Percentiles rank a stretch among this genome's conserved stretches.
Evolutionary conservation across 2,113 vertebrate genomes (phyloP).

Genomic region (Hippocampus zosterae): DNA sequence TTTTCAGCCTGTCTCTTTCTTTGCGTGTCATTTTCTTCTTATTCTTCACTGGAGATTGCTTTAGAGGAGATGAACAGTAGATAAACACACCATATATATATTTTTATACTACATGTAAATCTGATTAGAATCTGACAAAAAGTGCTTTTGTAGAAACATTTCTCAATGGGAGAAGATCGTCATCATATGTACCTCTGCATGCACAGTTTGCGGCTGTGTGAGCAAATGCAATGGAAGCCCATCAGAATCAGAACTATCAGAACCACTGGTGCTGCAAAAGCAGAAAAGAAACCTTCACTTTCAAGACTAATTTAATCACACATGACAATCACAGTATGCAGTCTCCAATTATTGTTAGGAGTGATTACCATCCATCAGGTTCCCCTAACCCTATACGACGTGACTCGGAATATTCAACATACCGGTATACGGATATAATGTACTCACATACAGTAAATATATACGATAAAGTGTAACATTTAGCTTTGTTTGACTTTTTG

Average conservation of each 20-base stretch:
- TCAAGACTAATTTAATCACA: background rate
- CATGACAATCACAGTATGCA: background rate
- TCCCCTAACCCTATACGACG: background rate
- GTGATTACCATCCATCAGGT: background rate
- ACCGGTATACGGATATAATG: background rate
- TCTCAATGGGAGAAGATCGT: background rate
- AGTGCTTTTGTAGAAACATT: background rate
- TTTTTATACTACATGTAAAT: background rate
- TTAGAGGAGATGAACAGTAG: background rate
- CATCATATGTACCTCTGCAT: constrained; percentile 31
- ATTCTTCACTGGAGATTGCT: constrained; percentile 40
- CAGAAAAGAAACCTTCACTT: constrained; percentile 14
- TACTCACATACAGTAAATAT: too few species aligned
- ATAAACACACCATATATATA: too few species aligned
- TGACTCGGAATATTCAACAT: too few species aligned
- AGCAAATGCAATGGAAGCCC: constrained; percentile 71
- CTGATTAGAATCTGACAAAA: background rate
- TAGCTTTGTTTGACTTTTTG: too few species aligned
- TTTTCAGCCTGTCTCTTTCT: constrained; percentile 66
- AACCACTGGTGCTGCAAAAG: constrained; percentile 80
- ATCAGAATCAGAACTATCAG: constrained; percentile 82
- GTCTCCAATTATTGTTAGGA: background rate
- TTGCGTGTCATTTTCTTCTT: constrained; percentile 74
- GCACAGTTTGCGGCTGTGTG: constrained; percentile 39
- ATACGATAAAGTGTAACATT: too few species aligned